phyloP scores from a whole-genome alignment of 2,797 vertebrate species.

The Alosa sapidissima region DNA sequence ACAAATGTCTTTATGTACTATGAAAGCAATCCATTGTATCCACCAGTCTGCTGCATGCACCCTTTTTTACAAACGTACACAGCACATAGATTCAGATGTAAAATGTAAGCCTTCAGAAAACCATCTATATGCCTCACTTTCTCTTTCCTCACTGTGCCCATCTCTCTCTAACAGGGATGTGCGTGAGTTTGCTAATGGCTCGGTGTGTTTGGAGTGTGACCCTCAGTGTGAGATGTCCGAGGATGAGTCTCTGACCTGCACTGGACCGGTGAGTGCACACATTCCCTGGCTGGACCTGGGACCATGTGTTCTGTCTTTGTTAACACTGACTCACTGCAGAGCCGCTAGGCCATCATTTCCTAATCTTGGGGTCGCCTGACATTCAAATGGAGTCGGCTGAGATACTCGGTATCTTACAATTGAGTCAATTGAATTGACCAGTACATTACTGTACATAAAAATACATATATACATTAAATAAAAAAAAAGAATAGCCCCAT shows the following conservation, averaged over 20 bases:
- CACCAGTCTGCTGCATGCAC: not conserved
- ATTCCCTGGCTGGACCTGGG: not conserved
- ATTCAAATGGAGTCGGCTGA: too few species aligned
- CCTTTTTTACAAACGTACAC: not conserved
- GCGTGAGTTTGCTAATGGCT: constrained; percentile 90
- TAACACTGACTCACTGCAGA: not conserved
- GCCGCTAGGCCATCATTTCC: too few species aligned
- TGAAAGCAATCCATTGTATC: not conserved
- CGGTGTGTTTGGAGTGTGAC: constrained; percentile 92
- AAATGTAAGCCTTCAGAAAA: not conserved
- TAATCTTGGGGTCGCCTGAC: too few species aligned
- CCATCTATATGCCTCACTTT: not conserved
- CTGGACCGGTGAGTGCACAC: constrained; percentile 83
- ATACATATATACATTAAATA: too few species aligned
- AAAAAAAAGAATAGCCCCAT: too few species aligned
- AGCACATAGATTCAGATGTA: not conserved
- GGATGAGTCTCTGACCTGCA: constrained; percentile 86
- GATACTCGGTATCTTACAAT: too few species aligned
- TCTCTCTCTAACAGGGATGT: constrained; percentile 78
- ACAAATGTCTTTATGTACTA: not conserved
- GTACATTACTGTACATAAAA: too few species aligned
- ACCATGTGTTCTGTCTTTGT: not conserved
- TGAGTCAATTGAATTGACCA: too few species aligned
- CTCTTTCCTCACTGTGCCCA: not conserved
- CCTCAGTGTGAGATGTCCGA: constrained; percentile 91